Base-by-base conservation (phyloP, 2,797 vertebrate species). In the Tapera naevia region DNA sequence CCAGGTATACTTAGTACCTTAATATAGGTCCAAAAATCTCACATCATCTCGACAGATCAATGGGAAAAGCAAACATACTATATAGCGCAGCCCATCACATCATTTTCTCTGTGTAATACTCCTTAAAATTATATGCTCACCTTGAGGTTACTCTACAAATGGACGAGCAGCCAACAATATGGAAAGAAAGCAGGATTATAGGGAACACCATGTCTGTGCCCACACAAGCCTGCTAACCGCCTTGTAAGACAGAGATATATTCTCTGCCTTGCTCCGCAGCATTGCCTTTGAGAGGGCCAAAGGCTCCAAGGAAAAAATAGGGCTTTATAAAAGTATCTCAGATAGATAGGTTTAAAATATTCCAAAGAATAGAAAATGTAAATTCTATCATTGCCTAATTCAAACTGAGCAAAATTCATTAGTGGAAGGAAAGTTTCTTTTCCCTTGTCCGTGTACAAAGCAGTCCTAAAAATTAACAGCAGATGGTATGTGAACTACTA, bases 401-500 rank as follows among this genome's bases (percentile, higher is more conserved):
- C 21, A 92, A 91, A 91, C 62, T 32, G 80, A 73, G 32, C 16
- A 91, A 82, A 91, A 67, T 56, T 81, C 32, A 83, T 60, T 23
- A 84, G 28, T 32, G 17, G 28, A 71, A 35, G 12, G 21, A 91
- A 85, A 80, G 30, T 4, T 78, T 33, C 22, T 91, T 92, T 89
- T 83, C 50, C 45, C n/a, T 90, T 24, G 39, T 86, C 17, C 37
- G 10, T n/a, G 22, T n/a, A 57, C 32, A 87, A 35, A 87, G n/a
- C 30, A 67, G 46, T 48, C 69, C 35, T 7, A 73, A 70, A 86
- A 85, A 86, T 57, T 76, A 91, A 51, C 37, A 89, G 75, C 92
- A 96, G 86, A 91, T 89, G 81, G 39, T 91, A 67, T 56, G 57
- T 25, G 72, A 94, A 71, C 21, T 89, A 69, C 80, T 75, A 93